These are phyloP conservation scores for Clarias batrachus DNA, from an alignment of 2,113 vertebrate species.

Conservation along the genomic window DNA sequence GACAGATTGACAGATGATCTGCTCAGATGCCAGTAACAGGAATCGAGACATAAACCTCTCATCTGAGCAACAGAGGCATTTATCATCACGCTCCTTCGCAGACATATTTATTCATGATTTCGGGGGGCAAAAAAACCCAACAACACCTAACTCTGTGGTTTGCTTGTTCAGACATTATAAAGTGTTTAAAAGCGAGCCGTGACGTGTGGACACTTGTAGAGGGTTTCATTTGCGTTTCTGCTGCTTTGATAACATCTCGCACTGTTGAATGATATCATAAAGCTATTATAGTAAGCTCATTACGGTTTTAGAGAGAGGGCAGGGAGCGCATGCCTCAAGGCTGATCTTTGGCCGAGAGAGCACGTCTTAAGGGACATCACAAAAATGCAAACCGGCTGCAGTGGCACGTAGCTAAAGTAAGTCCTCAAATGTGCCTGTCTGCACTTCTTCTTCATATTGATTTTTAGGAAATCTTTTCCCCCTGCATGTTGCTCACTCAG, in stretches of 20 bases:
- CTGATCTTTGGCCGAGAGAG: background rate
- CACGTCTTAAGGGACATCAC: background rate
- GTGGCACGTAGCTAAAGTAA: constrained; percentile 26
- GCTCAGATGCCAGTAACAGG: constrained; percentile 53
- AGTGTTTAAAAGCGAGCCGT: constrained; percentile 54
- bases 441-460: constrained; percentile 40
- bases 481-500: constrained; percentile 31
- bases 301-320: background rate
- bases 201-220: constrained; percentile 43
- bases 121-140: background rate
- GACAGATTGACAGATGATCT: constrained; percentile 65
- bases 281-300: constrained; percentile 7
- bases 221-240: constrained; percentile 59
- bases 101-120: constrained; percentile 68
- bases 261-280: background rate
- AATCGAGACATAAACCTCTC: constrained; percentile 52
- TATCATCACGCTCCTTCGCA: constrained; percentile 56
- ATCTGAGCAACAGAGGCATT: constrained; percentile 55
- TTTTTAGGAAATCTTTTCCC: constrained; percentile 38
- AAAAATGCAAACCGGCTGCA: constrained; percentile 25
- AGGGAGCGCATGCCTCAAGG: constrained; percentile 1
- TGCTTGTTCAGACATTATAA: constrained; percentile 57
- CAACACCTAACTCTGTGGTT: constrained; percentile 27
- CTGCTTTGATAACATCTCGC: constrained; percentile 15
- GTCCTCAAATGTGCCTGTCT: constrained; percentile 38